These are phyloP conservation scores for Tetramorium bicarinatum DNA, from an alignment of 2,888 invertebrate genomes.

Conservation along the genomic window DNA sequence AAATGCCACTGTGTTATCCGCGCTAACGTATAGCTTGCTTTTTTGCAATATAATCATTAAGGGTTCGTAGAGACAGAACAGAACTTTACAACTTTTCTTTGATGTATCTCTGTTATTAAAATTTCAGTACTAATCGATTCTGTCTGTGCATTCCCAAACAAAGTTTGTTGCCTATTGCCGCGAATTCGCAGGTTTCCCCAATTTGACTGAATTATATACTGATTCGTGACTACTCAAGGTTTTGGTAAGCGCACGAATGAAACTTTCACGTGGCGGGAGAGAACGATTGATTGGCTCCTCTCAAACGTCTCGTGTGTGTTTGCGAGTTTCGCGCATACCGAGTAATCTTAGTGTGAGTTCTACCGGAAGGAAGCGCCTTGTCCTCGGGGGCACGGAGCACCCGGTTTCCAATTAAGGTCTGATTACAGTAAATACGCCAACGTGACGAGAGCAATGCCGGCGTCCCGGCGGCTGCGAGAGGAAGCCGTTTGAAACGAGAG, in stretches of 20 bases:
- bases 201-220: neutral
- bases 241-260: constrained; percentile 13
- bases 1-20: neutral
- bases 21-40: neutral
- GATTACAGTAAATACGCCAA: constrained; percentile 70
- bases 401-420: constrained; percentile 70
- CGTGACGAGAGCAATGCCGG: constrained; percentile 51
- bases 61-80: neutral
- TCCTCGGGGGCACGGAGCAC: constrained; percentile 50
- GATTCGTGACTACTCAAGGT: constrained; percentile 9
- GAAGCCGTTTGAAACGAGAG: constrained; percentile 12
- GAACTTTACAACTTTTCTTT: neutral
- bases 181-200: neutral
- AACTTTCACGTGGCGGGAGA: neutral
- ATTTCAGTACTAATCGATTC: neutral
- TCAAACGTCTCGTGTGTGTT: constrained; percentile 49
- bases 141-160: neutral
- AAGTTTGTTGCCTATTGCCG: neutral
- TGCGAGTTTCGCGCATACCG: constrained; percentile 41
- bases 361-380: constrained; percentile 54
- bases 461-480: neutral
- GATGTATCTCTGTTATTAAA: neutral
- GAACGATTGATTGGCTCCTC: constrained; percentile 47
- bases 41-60: neutral
- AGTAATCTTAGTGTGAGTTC: constrained; percentile 60